phyloP scores from a whole-genome alignment of 2,113 vertebrate species.

The Scomber japonicus region DNA sequence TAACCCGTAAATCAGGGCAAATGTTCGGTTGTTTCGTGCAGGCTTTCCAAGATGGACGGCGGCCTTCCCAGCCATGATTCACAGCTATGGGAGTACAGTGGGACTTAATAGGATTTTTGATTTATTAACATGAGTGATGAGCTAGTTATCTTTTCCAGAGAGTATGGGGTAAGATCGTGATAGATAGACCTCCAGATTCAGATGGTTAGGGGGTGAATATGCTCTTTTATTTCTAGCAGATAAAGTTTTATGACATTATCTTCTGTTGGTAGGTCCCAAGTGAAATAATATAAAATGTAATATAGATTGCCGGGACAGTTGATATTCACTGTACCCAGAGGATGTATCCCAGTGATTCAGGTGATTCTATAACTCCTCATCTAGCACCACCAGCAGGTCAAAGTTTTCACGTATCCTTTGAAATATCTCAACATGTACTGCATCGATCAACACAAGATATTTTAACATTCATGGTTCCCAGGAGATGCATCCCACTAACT shows the following conservation, averaged over 20 bases:
- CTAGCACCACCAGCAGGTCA: neutral
- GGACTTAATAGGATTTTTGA: constrained; percentile 34
- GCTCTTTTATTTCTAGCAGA: neutral
- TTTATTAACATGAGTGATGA: constrained; percentile 40
- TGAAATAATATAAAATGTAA: neutral
- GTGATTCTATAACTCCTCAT: neutral
- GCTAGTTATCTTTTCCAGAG: constrained; percentile 19
- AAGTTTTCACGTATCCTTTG: no score
- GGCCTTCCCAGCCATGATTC: constrained; percentile 53
- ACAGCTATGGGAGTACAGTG: constrained; percentile 54
- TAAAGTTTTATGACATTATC: neutral
- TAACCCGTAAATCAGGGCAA: constrained; percentile 68
- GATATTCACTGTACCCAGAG: neutral
- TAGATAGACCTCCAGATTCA: constrained; percentile 8
- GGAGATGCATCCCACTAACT: neutral
- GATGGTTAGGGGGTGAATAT: neutral
- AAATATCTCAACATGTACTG: no score
- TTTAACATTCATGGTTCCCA: neutral
- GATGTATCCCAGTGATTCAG: neutral
- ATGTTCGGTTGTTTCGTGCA: constrained; percentile 14
- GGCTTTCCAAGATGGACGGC: constrained; percentile 36
- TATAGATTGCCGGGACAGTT: neutral
- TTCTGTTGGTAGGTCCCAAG: no score
- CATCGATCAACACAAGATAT: no score
- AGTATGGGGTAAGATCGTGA: constrained; percentile 3